A percentile compares a stretch with the other conserved stretches of the same genome.
Evolutionary conservation across 1,140 invertebrate species (phyloP).

Genomic region (Chrysopa pallens): DNA sequence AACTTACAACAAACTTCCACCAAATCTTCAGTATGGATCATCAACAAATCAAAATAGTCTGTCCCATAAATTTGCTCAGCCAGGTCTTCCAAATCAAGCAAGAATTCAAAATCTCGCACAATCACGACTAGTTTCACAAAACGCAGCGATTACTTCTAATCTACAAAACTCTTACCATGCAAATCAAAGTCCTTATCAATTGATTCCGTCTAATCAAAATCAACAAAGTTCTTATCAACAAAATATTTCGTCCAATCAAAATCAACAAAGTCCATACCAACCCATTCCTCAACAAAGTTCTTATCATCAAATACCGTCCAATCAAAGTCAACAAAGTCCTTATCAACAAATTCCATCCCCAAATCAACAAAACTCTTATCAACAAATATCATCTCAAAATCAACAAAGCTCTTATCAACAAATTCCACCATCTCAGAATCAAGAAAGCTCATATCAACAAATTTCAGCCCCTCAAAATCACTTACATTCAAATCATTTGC

Average conservation of each 20-base stretch:
- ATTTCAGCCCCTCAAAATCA: background rate
- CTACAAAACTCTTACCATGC: background rate
- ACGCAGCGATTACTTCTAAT: no score
- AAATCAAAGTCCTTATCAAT: background rate
- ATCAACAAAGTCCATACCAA: background rate
- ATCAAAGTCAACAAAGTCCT: background rate
- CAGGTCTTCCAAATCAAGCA: no score
- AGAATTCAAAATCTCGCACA: no score
- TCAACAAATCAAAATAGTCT: no score
- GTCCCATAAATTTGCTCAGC: no score
- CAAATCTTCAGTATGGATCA: no score
- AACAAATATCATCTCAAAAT: constrained; percentile 3
- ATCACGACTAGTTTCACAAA: no score
- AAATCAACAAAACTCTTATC: background rate
- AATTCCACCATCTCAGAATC: background rate
- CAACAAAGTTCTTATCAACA: constrained; percentile 17
- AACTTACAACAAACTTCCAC: no score
- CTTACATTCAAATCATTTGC: background rate
- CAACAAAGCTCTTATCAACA: constrained; percentile 17
- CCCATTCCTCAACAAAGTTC: no score
- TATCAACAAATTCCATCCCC: background rate
- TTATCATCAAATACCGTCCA: background rate
- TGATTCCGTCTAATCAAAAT: constrained; percentile 1
- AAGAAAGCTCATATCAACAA: background rate
- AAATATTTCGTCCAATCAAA: background rate